phyloP scores from a whole-genome alignment of 2,888 invertebrate genomes.

The Euspilapteryx auroguttella region DNA sequence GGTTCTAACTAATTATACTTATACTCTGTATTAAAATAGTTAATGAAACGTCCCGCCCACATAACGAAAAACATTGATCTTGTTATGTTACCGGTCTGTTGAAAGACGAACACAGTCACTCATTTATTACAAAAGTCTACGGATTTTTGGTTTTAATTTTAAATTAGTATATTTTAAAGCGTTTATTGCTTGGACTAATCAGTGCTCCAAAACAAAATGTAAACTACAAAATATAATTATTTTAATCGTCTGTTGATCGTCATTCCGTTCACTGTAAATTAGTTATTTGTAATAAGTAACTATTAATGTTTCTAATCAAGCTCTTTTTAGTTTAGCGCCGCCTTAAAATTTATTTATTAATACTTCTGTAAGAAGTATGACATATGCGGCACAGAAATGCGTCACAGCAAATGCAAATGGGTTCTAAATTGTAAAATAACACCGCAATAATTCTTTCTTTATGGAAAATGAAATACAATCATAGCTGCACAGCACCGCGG shows the following conservation, averaged over 20 bases:
- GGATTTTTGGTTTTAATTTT: slow-evolving; percentile 32
- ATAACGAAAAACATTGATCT: slow-evolving; percentile 41
- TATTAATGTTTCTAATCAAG: not conserved
- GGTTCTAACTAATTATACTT: slow-evolving; percentile 14
- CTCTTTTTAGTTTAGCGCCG: no score
- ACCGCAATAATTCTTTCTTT: not conserved
- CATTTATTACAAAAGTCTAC: no score
- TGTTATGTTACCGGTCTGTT: slow-evolving; percentile 39
- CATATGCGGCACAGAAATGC: no score
- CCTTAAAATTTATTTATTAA: no score
- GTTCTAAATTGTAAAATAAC: no score
- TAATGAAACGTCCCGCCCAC: slow-evolving; percentile 55
- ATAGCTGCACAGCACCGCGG: slow-evolving; percentile 15
- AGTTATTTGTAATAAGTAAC: not conserved
- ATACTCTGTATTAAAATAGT: slow-evolving; percentile 36
- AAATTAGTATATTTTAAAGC: slow-evolving; percentile 23
- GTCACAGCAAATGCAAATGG: no score
- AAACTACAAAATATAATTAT: slow-evolving; percentile 7
- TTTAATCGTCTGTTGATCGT: no score
- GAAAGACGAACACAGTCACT: slow-evolving; percentile 35
- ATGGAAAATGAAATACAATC: slow-evolving; percentile 24
- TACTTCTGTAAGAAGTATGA: no score
- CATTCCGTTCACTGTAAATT: no score
- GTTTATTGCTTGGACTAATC: slow-evolving; percentile 22
- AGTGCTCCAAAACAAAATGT: slow-evolving; percentile 13